These are phyloP conservation scores for Drosophila pseudotakahashii DNA, from an alignment of 2,888 invertebrate genomes.

Conservation along the genomic window DNA sequence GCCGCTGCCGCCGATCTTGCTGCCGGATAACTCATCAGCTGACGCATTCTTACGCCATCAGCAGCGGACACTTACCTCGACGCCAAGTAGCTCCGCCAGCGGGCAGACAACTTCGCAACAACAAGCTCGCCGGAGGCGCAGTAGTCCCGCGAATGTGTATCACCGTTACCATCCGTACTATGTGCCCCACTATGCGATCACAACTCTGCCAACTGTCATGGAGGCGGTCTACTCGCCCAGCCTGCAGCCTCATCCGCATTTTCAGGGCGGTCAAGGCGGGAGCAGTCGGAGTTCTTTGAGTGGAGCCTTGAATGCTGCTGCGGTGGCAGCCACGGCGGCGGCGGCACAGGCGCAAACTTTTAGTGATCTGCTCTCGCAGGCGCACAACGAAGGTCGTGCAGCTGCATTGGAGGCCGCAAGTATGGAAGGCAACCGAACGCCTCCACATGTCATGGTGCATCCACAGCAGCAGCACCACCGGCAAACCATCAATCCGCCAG, in stretches of 20 bases:
- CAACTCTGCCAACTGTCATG: slow-evolving; percentile 54
- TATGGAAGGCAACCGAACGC: slow-evolving; percentile 18
- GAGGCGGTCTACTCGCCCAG: slow-evolving; percentile 40
- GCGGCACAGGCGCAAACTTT: slow-evolving; percentile 66
- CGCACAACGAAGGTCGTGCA: slow-evolving; percentile 44
- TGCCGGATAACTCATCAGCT: slow-evolving; percentile 37
- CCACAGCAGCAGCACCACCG: slow-evolving; percentile 24
- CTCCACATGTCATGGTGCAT: slow-evolving; percentile 30
- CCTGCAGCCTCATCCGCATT: slow-evolving; percentile 33
- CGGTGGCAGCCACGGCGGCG: slow-evolving; percentile 67
- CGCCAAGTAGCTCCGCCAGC: slow-evolving; percentile 19
- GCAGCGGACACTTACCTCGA: slow-evolving; percentile 12
- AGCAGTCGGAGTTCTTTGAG: slow-evolving; percentile 73
- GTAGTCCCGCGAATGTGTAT: slow-evolving; percentile 60
- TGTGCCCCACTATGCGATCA: slow-evolving; percentile 68
- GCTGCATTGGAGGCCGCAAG: slow-evolving; percentile 22
- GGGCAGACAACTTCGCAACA: slow-evolving; percentile 11
- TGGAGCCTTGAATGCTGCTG: slow-evolving; percentile 69
- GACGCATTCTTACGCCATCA: slow-evolving; percentile 5
- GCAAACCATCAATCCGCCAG: slow-evolving; percentile 39
- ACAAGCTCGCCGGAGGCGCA: slow-evolving; percentile 37
- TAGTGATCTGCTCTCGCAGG: slow-evolving; percentile 58
- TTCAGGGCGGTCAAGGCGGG: slow-evolving; percentile 63
- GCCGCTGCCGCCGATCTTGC: not conserved
- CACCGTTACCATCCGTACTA: slow-evolving; percentile 70